Percentiles rank a stretch among this genome's conserved stretches.
These are phyloP conservation scores for Lepus americanus DNA, from an alignment of 2,113 vertebrate species.

Conservation along the genomic window DNA sequence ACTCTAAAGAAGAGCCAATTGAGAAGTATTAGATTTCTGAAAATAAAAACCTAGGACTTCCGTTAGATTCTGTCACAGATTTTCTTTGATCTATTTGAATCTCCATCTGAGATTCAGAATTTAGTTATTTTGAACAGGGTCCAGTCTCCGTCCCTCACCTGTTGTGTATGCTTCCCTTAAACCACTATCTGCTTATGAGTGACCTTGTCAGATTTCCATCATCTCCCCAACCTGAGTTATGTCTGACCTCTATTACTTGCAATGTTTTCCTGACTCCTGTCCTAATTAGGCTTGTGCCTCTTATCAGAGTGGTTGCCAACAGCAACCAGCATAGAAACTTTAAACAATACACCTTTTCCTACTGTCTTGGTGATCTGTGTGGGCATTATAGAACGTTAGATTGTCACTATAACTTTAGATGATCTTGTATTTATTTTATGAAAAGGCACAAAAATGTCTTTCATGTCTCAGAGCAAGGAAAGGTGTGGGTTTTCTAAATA, in stretches of 20 bases:
- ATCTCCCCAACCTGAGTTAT: neutral
- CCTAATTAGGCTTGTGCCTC: constrained; percentile 50
- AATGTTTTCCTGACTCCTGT: constrained; percentile 59
- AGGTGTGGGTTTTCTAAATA: neutral
- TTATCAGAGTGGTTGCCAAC: constrained; percentile 51
- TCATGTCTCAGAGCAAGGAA: neutral
- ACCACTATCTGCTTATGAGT: constrained; percentile 37
- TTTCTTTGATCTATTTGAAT: neutral
- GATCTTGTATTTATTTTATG: neutral
- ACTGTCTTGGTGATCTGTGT: neutral
- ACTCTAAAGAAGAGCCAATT: neutral
- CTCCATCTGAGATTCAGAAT: constrained; percentile 43
- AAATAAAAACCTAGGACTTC: constrained; percentile 25
- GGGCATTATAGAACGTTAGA: neutral
- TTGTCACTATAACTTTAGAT: neutral
- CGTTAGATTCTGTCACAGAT: neutral
- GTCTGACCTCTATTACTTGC: constrained; percentile 66
- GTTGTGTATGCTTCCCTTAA: neutral
- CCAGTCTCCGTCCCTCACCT: constrained; percentile 47
- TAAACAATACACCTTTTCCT: constrained; percentile 25
- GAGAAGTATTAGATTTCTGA: constrained; percentile 1
- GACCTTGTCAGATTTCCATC: neutral
- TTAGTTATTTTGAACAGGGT: constrained; percentile 12
- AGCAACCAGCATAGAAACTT: constrained; percentile 53
- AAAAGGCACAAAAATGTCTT: neutral